phyloP scores from a whole-genome alignment of 1,140 invertebrate genomes.

The Drosophila repletoides region DNA sequence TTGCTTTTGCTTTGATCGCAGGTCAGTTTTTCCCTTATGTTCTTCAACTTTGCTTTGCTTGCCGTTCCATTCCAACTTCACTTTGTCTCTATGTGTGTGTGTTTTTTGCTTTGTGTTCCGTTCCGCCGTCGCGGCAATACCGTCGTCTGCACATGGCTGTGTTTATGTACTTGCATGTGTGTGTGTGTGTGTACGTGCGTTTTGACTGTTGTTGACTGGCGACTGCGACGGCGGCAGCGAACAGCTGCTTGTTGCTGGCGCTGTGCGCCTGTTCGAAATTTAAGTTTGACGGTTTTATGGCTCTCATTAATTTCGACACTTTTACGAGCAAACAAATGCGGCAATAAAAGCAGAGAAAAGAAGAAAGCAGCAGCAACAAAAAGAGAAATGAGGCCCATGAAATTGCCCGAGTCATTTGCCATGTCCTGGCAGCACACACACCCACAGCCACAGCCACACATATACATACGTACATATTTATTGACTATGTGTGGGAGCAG shows the following conservation, averaged over 20 bases:
- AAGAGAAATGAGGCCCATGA: neutral
- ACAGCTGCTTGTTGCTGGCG: slow-evolving; percentile 5
- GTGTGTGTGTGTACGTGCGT: slow-evolving; percentile 1
- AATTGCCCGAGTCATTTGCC: slow-evolving; percentile 34
- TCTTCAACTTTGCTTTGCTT: slow-evolving; percentile 9
- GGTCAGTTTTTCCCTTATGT: slow-evolving; percentile 47
- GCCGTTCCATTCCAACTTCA: slow-evolving; percentile 6
- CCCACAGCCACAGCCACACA: slow-evolving; percentile 17
- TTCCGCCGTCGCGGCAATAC: neutral
- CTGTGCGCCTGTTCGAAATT: slow-evolving; percentile 77
- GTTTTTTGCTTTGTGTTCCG: slow-evolving; percentile 4
- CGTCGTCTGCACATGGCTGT: slow-evolving; percentile 13
- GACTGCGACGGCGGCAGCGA: slow-evolving; percentile 4
- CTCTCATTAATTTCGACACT: slow-evolving; percentile 77
- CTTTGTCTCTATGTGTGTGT: slow-evolving; percentile 18
- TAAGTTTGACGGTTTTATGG: slow-evolving; percentile 80
- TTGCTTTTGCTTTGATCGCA: slow-evolving; percentile 32
- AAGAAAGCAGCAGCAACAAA: neutral
- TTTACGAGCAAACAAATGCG: slow-evolving; percentile 76
- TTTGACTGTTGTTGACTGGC: neutral
- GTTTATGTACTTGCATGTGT: neutral
- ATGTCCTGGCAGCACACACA: slow-evolving; percentile 12
- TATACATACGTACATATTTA: slow-evolving; percentile 7
- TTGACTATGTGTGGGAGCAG: slow-evolving; percentile 15
- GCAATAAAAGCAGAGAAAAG: slow-evolving; percentile 62